Evolutionary conservation across 2,797 vertebrate genomes (phyloP).

Genomic region (Rhinella marina): DNA sequence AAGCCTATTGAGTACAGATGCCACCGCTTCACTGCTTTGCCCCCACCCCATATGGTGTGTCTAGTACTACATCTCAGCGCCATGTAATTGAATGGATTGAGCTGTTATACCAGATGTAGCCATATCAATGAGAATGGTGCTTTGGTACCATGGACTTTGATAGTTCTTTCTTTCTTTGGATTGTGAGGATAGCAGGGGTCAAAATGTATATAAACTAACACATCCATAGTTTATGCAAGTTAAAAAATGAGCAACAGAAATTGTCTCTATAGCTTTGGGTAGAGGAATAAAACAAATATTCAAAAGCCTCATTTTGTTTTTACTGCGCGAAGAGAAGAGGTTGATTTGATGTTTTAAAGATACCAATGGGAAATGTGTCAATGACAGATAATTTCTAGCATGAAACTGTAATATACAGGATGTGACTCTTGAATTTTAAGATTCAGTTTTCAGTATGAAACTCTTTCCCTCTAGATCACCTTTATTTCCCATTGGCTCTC

Average conservation of each 20-base stretch:
- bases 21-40: not conserved
- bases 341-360: slow-evolving; percentile 11
- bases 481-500: slow-evolving; percentile 29
- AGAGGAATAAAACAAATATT: not conserved
- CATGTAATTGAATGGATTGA: not conserved
- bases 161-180: too few relatives aligned
- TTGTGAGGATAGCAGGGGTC: not conserved
- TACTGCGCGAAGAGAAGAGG: not conserved
- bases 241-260: not conserved
- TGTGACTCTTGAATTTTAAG: not conserved
- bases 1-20: not conserved
- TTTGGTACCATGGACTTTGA: not conserved
- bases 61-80: not conserved
- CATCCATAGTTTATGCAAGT: not conserved
- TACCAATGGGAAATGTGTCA: not conserved
- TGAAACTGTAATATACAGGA: not conserved
- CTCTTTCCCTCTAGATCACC: not conserved
- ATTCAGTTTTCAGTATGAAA: not conserved
- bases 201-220: not conserved
- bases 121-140: not conserved
- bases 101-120: not conserved
- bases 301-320: not conserved
- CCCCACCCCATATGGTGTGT: not conserved
- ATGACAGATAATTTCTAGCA: not conserved
- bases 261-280: not conserved